Evolutionary conservation across 2,888 invertebrate genomes (phyloP), one percentile per base, ranked within the genome.

Genomic region (Melolontha melolontha): DNA sequence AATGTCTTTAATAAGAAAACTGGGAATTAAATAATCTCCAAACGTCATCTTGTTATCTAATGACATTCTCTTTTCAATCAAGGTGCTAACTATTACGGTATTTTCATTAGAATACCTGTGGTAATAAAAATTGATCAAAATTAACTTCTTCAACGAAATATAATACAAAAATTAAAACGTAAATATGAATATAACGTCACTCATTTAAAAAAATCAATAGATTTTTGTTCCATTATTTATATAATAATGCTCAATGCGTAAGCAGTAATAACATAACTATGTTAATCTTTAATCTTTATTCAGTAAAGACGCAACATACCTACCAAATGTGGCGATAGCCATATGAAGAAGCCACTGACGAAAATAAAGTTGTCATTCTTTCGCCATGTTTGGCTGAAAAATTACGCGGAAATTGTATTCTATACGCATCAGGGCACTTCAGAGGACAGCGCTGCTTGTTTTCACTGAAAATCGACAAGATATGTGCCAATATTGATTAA

Each of bases 291-390:
- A 39, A 54, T 54, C 54, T 54, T 54, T 54, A 54, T 54, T 54
- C 54, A 54, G 17, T 6, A 40, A 54, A 54, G 54, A 54, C 54
- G 54, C 54, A 54, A 29, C 54, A 10, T 59, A 55, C 54, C n/a
- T 57, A 59, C 59, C 44, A 59, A 59, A 59, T 59, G 44, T 22
- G 11, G 59, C 44, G 59, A 54, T 16, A 8, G 6, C 54, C 54
- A 70, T 71, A 68, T 71, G 63, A 68, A 54, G 54, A 16, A 54
- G 40, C 12, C 54, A 40, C 54, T 54, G 57, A 57, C 69, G 34
- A 70, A 72, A 72, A 72, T 70, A 67, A 70, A 70, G 72, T 67
- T 69, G 70, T 72, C 72, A 67, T 63, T 70, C 69, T 67, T 72
- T 55, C 51, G 64, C 59, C 66, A 66, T 63, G 63, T 62, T 59